phyloP scores from a whole-genome alignment of 1,140 invertebrate species.

The Gonatopus flavifemur region DNA sequence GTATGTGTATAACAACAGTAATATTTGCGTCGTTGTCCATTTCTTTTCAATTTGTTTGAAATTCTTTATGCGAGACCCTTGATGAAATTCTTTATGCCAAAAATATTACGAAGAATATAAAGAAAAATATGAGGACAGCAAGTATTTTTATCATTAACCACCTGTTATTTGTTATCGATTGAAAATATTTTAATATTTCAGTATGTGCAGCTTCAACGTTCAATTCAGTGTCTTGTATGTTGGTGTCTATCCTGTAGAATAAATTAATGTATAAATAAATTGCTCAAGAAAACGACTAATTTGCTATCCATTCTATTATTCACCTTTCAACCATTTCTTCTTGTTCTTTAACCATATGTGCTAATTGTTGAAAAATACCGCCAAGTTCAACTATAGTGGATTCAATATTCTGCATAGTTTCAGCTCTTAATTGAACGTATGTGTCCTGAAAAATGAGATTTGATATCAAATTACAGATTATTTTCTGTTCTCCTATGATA shows the following conservation, averaged over 20 bases:
- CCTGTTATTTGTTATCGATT: conserved; percentile 94
- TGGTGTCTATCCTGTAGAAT: conserved; percentile 87
- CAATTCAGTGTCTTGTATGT: conserved; percentile 92
- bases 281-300: conserved; percentile 2
- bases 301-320: conserved; percentile 2
- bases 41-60: not conserved
- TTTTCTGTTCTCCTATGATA: not conserved
- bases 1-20: too few species aligned
- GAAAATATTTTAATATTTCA: conserved; percentile 98
- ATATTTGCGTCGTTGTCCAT: too few species aligned
- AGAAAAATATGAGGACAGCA: conserved; percentile 97
- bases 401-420: conserved; percentile 99
- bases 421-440: conserved; percentile 89
- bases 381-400: conserved; percentile 99
- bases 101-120: conserved; percentile 98
- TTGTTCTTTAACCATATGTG: conserved; percentile 99
- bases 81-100: conserved; percentile 76
- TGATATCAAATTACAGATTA: not conserved
- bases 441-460: conserved; percentile 64
- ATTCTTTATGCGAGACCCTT: not conserved
- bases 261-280: conserved; percentile 21
- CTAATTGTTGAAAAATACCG: conserved; percentile 96
- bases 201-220: conserved; percentile 97
- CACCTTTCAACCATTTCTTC: conserved; percentile 96
- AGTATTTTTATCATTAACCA: conserved; percentile 99